phyloP scores from a whole-genome alignment of 2,113 vertebrate genomes.

The Mola mola region DNA sequence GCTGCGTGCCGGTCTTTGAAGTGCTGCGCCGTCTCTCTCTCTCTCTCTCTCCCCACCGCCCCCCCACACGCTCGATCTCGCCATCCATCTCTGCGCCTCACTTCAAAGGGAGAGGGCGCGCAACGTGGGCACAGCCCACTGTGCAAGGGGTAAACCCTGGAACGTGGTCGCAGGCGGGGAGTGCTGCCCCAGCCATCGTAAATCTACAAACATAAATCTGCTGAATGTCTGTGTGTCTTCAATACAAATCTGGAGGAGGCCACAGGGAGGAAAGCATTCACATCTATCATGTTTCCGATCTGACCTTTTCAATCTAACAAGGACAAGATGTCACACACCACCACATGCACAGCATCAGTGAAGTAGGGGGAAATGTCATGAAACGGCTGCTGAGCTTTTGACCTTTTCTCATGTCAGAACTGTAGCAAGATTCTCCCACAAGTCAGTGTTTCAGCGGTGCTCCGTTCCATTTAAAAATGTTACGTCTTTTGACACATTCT shows the following conservation, averaged over 20 bases:
- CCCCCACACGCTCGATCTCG: too few relatives aligned
- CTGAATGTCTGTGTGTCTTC: neutral
- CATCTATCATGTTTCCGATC: conserved; percentile 32
- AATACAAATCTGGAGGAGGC: conserved; percentile 1
- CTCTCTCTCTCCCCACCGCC: too few relatives aligned
- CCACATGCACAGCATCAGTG: conserved; percentile 6
- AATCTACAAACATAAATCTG: too few relatives aligned
- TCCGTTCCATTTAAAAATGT: conserved; percentile 11
- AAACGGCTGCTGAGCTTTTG: conserved; percentile 3
- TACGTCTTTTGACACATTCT: neutral
- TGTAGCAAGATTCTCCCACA: neutral
- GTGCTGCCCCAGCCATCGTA: conserved; percentile 41
- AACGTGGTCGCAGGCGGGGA: conserved; percentile 30
- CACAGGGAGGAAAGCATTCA: conserved; percentile 5
- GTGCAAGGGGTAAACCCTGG: conserved; percentile 1
- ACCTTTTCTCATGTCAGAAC: conserved; percentile 44
- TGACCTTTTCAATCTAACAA: conserved; percentile 43
- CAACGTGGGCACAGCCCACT: conserved; percentile 42
- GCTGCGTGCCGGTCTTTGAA: conserved; percentile 69
- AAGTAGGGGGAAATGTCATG: conserved; percentile 34
- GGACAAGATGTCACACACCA: conserved; percentile 13
- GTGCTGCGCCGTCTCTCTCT: too few relatives aligned
- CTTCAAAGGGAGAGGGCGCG: too few relatives aligned
- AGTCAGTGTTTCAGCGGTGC: neutral
- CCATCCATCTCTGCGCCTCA: too few relatives aligned